Evolutionary conservation across 2,888 invertebrate species (phyloP), one percentile per base, ranked within the genome.

Genomic region (Cyclophora albipunctata): DNA sequence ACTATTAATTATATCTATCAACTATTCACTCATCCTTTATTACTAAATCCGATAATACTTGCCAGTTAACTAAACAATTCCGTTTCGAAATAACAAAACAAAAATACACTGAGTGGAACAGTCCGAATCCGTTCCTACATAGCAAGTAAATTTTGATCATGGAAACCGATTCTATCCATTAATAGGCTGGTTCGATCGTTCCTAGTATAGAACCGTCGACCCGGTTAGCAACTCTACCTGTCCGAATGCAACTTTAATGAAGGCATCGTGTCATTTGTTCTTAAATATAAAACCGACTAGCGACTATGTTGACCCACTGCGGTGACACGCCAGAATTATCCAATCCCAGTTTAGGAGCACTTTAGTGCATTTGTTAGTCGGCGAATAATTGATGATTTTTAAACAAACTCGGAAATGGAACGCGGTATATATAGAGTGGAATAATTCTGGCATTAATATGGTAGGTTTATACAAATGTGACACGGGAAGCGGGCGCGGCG

Each of bases 161-260:
- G 75, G 75, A 72, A 79, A 76, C 20, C 77, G 74, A 74, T 75
- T 73, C 76, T 72, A 72, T 71, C 80, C 84, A 81, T 81, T 79
- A 85, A 86, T 86, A 86, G 84, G 71, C 60, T 62, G 74, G 68
- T 84, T 84, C 84, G 83, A 87, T 83, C 80, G 80, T 60, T 77
- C 82, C 79, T 70, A 81, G 77, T 84, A 79, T 86, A 87, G 71
- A 75, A 70, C 66, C 76, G 70, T 67, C 76, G 80, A 79, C 81
- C 84, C 70, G 74, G 77, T 77, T 79, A 69, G 64, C 63, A 52
- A 60, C 69, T 69, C 77, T 73, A 75, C 77, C 79, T 81, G 78
- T 62, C 69, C 67, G 61, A 67, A 69, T 86, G 80, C 78, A 83
- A 79, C 69, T 73, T 83, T 86, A 88, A 87, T 86, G 81, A 75